Percentiles rank a stretch among this genome's conserved stretches.
Evolutionary conservation across 2,797 vertebrate genomes (phyloP).

Genomic region (Hoplostethus atlanticus): DNA sequence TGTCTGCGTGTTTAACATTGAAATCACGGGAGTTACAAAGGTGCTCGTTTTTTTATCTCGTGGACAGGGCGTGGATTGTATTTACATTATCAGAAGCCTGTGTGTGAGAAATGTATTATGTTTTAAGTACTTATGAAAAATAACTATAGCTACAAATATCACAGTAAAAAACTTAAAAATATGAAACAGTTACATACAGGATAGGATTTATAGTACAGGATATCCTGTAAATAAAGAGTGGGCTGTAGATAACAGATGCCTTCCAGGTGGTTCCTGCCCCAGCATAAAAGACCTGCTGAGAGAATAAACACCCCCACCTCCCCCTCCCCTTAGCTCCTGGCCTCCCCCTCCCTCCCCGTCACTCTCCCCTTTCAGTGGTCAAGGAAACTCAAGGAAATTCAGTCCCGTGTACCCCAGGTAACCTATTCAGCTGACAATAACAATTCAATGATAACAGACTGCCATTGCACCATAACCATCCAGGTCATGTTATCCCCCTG

Average conservation of each 20-base stretch:
- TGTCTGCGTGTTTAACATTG: not conserved
- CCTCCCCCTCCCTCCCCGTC: not conserved
- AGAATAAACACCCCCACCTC: not conserved
- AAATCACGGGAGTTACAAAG: too few species aligned
- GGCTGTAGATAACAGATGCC: slow-evolving; percentile 41
- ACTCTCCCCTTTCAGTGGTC: slow-evolving; percentile 4
- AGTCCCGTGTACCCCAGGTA: slow-evolving; percentile 14
- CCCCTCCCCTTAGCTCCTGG: not conserved
- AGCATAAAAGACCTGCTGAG: slow-evolving; percentile 34
- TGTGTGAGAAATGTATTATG: too few species aligned
- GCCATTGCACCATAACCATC: not conserved
- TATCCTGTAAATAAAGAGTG: slow-evolving; percentile 58
- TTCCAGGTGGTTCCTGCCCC: slow-evolving; percentile 58
- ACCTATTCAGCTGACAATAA: slow-evolving; percentile 14
- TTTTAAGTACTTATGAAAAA: too few species aligned
- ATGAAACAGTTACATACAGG: not conserved
- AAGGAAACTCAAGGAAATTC: slow-evolving; percentile 7
- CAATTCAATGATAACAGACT: slow-evolving; percentile 5
- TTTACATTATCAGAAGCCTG: too few species aligned
- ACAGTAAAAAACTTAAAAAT: too few species aligned
- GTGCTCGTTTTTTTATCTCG: too few species aligned
- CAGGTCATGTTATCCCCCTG: slow-evolving; percentile 4
- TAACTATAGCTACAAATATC: too few species aligned
- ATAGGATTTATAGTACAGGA: slow-evolving; percentile 1
- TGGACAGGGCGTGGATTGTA: too few species aligned